Evolutionary conservation across 1,140 invertebrate genomes (phyloP).

Genomic region (Metopolophium dirhodum): DNA sequence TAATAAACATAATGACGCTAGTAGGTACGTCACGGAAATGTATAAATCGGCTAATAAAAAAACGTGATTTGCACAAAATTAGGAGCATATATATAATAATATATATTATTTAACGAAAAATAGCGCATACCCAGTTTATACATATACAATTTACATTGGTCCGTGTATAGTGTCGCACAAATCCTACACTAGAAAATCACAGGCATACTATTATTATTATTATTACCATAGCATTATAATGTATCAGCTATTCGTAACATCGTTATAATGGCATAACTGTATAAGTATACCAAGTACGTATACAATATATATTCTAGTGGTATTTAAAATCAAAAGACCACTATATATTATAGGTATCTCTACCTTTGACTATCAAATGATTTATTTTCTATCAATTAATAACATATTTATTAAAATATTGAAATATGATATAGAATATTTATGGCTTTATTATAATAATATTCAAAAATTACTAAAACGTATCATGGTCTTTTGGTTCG

Average conservation of each 20-base stretch:
- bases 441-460: background rate
- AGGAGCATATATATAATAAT: background rate
- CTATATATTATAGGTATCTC: background rate
- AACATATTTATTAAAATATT: background rate
- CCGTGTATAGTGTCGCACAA: background rate
- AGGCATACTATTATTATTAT: background rate
- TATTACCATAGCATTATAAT: background rate
- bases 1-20: background rate
- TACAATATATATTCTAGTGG: too few species aligned
- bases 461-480: background rate
- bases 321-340: background rate
- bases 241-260: background rate
- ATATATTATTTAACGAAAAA: background rate
- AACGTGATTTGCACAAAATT: slow-evolving; percentile 32
- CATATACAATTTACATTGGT: background rate
- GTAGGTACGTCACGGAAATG: background rate
- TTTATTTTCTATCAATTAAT: background rate
- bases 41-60: slow-evolving; percentile 6
- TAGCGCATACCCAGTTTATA: background rate
- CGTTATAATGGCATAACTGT: background rate
- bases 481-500: too few species aligned
- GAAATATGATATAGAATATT: background rate
- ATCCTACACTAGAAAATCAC: background rate
- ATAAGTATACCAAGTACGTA: background rate
- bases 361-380: background rate